These are phyloP conservation scores for Hanleya hanleyi DNA, from an alignment of 2,888 invertebrate genomes.

Conservation along the genomic window DNA sequence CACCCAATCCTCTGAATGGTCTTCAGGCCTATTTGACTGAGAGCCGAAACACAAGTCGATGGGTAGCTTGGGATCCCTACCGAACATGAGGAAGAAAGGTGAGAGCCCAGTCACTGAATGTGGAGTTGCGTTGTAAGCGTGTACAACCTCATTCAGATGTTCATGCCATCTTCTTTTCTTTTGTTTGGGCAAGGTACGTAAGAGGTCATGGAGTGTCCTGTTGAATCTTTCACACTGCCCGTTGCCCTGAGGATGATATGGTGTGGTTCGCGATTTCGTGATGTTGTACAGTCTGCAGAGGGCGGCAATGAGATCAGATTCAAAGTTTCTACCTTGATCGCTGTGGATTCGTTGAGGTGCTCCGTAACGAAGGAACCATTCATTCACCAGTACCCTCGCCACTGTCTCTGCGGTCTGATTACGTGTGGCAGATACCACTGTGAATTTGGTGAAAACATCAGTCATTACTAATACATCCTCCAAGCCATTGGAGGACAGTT, in stretches of 20 bases:
- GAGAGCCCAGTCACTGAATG: neutral
- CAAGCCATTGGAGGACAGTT: slow-evolving; percentile 10
- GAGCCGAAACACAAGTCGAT: neutral
- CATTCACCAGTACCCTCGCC: slow-evolving; percentile 6
- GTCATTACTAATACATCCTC: slow-evolving; percentile 14
- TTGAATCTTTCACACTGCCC: neutral
- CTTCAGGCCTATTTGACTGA: neutral
- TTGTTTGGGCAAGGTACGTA: neutral
- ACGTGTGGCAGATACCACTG: neutral
- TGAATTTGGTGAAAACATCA: slow-evolving; percentile 10
- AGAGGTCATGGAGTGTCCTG: neutral
- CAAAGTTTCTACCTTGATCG: neutral
- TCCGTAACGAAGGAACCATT: neutral
- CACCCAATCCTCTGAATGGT: neutral
- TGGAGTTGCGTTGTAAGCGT: neutral
- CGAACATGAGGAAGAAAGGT: slow-evolving; percentile 12
- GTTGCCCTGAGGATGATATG: neutral
- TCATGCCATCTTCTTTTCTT: neutral
- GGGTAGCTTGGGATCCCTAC: neutral
- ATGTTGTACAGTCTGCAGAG: neutral
- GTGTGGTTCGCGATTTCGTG: neutral
- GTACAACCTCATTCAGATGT: neutral
- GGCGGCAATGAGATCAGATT: neutral
- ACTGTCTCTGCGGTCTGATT: neutral
- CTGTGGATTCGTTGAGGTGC: slow-evolving; percentile 3